Evolutionary conservation across 2,113 vertebrate species (phyloP), one percentile per base, ranked within the genome.

Genomic region (Coregonus clupeaformis): DNA sequence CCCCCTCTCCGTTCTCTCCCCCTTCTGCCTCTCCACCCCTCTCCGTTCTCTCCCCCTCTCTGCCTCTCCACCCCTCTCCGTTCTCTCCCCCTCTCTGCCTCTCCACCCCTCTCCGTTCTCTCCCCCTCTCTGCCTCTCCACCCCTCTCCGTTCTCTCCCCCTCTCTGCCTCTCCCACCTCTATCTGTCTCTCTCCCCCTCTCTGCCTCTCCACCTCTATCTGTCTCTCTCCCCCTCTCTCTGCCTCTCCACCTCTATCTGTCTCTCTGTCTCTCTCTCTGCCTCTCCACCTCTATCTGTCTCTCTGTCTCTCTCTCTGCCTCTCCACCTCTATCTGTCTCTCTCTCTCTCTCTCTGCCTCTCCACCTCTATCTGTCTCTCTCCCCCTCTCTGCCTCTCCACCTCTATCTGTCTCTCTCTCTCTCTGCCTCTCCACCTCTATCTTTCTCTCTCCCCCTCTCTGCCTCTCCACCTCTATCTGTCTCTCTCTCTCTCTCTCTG

Each of bases 211-310:
- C n/a, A n/a, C n/a, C n/a, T n/a, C n/a, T n/a, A n/a, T n/a, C n/a
- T n/a, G n/a, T n/a, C n/a, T n/a, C n/a, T n/a, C n/a, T n/a, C n/a
- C n/a, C n/a, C n/a, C n/a, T n/a, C 82, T 82, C 77, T 83, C 80
- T 79, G 76, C 76, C 82, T 47, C 55, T 32, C 30, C 30, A 32
- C 5, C 30, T 32, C 30, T 32, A 27, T 27, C 1, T 27, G 2
- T 27, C 27, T 27, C 27, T 27, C 27, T 27, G 1, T 27, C 27
- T n/a, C 36, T 36, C 32, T 32, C 5, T 13, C 45, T 36, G 3
- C 12, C 47, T 71, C 60, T 49, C 45, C 22, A 27, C 2, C 6
- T 36, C 1, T 36, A 82, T 88, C 83, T 86, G 79, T 77, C 86
- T 84, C n/a, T n/a, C n/a, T n/a, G n/a, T n/a, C 5, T 6, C 32